Conservation (phyloP, 2,113 vertebrate genomes). For the Nesoenas mayeri region DNA sequence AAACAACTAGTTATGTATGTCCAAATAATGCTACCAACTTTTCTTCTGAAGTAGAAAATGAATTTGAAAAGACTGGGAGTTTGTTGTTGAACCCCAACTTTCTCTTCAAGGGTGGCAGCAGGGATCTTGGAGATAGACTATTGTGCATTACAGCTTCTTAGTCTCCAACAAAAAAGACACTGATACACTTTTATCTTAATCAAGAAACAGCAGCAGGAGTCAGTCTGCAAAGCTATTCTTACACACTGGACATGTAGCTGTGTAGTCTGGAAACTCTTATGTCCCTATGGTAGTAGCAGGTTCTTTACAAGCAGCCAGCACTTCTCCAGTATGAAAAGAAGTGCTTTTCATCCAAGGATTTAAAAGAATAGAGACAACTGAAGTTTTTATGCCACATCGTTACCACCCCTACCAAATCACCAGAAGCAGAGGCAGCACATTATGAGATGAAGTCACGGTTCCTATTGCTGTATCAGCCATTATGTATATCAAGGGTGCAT, state of each 20-base stretch:
- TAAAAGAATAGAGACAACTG: background rate
- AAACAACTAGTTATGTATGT: background rate
- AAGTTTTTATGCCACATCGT: background rate
- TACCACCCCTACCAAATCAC: background rate
- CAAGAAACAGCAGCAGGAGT: background rate
- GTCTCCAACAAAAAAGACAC: background rate
- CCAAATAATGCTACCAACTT: background rate
- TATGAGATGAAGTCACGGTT: background rate
- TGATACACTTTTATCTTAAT: background rate
- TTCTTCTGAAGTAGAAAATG: background rate
- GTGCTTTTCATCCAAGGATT: background rate
- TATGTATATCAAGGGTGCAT: background rate
- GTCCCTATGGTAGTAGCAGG: background rate
- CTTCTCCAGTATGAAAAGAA: background rate
- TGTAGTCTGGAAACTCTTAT: background rate
- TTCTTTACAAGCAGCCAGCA: background rate
- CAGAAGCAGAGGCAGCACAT: background rate
- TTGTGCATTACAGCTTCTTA: background rate
- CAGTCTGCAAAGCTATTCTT: background rate
- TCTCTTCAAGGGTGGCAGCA: background rate
- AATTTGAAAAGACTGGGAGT: background rate
- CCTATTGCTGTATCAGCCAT: background rate
- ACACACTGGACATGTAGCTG: background rate
- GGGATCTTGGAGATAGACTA: background rate
- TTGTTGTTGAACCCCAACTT: background rate